Evolutionary conservation across 2,797 vertebrate genomes (phyloP).

Genomic region (Lithobates sylvaticus): DNA sequence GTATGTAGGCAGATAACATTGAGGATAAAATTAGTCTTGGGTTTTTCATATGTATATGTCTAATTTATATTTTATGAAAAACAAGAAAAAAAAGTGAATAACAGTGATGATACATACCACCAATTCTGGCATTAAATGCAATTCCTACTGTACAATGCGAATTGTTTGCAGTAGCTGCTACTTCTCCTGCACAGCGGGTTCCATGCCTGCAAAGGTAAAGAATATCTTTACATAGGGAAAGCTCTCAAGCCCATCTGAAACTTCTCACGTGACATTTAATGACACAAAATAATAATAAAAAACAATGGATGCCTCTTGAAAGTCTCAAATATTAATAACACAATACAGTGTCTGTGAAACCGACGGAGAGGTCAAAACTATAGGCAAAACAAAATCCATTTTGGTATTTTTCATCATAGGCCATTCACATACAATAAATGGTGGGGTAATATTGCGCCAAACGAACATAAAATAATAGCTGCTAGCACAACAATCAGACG

Average conservation of each 20-base stretch:
- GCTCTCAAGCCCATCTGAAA: neutral
- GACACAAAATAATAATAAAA: no score
- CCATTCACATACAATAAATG: constrained; percentile 15
- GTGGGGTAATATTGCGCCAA: no score
- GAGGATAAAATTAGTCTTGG: no score
- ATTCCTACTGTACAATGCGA: constrained; percentile 97
- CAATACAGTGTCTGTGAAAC: neutral
- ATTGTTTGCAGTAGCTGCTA: constrained; percentile 97
- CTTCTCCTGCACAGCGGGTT: constrained; percentile 97
- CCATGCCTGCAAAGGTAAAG: constrained; percentile 87
- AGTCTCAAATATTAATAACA: neutral
- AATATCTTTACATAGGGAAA: neutral
- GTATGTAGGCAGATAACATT: neutral
- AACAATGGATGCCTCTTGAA: neutral
- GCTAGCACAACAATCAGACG: no score
- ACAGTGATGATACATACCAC: constrained; percentile 82
- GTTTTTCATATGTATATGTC: no score
- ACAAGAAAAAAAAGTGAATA: neutral
- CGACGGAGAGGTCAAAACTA: neutral
- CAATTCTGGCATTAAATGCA: constrained; percentile 96
- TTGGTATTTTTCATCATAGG: constrained; percentile 9
- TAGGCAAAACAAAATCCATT: neutral
- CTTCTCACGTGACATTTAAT: neutral
- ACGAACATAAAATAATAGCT: no score
- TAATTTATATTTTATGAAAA: no score